Conservation (phyloP, 2,888 invertebrate genomes). For the Tenthredo distinguenda region DNA sequence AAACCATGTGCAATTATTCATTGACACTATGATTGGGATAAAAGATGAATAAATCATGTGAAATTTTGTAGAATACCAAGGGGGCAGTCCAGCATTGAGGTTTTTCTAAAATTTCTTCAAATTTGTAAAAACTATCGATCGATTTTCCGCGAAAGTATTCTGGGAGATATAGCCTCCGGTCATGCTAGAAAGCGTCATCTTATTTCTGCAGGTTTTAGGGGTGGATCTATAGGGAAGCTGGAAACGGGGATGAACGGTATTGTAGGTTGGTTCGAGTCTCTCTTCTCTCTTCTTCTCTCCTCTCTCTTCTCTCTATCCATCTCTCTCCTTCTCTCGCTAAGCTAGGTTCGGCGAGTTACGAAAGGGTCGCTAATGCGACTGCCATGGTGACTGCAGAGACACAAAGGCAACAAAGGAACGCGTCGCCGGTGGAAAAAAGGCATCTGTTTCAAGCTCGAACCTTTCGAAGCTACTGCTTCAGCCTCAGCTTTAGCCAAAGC, state of each 20-base stretch:
- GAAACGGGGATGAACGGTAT: neutral
- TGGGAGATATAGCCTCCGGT: neutral
- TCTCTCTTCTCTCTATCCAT: neutral
- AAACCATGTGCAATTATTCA: too few relatives aligned
- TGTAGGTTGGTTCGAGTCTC: neutral
- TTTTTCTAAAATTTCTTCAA: neutral
- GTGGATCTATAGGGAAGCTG: constrained; percentile 20
- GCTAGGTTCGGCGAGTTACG: constrained; percentile 35
- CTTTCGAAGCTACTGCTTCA: constrained; percentile 28
- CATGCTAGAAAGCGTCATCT: neutral
- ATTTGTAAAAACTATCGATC: neutral
- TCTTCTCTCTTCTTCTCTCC: neutral
- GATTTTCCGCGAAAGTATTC: neutral
- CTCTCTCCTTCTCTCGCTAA: neutral
- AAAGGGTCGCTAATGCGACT: constrained; percentile 40
- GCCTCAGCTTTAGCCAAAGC: constrained; percentile 16
- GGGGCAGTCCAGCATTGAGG: neutral
- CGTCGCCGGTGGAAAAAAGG: constrained; percentile 35
- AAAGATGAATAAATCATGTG: too few relatives aligned
- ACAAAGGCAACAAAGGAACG: constrained; percentile 44
- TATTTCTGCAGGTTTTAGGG: neutral
- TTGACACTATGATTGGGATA: too few relatives aligned
- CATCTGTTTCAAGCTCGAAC: constrained; percentile 43
- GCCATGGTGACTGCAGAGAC: constrained; percentile 42
- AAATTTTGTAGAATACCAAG: too few relatives aligned